These are phyloP conservation scores for Helicoverpa zea DNA, from an alignment of 1,140 invertebrate genomes.

Conservation along the genomic window DNA sequence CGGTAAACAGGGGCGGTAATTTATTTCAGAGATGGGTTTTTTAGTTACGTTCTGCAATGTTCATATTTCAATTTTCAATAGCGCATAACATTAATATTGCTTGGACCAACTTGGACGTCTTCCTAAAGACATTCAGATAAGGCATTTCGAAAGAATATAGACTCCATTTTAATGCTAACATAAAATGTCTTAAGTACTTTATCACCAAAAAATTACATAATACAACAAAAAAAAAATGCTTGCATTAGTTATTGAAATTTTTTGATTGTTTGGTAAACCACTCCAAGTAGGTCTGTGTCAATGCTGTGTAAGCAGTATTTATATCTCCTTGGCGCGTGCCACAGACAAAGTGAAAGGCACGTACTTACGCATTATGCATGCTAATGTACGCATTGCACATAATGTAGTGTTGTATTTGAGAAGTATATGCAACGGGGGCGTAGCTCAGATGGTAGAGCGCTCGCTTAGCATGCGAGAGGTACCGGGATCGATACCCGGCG, in stretches of 20 bases:
- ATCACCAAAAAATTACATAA: not conserved
- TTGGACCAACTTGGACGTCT: too few species aligned
- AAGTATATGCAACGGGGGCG: constrained; percentile 44
- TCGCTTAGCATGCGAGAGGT: constrained; percentile 58
- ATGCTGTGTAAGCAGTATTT: constrained; percentile 12
- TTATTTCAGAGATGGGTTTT: too few species aligned
- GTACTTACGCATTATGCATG: constrained; percentile 46
- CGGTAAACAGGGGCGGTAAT: too few species aligned
- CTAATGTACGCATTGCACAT: not conserved
- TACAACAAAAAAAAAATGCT: not conserved
- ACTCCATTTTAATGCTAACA: too few species aligned
- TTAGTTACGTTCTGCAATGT: too few species aligned
- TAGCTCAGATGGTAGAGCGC: constrained; percentile 59
- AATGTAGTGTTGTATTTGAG: constrained; percentile 13
- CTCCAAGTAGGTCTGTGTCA: not conserved
- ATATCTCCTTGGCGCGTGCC: not conserved
- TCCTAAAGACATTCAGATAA: too few species aligned
- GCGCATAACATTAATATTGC: too few species aligned
- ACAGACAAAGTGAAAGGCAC: constrained; percentile 50
- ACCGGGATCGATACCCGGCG: constrained; percentile 57
- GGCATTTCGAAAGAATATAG: too few species aligned
- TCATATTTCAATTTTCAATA: too few species aligned
- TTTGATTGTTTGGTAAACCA: not conserved
- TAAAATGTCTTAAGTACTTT: too few species aligned
- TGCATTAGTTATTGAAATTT: not conserved